Base-by-base conservation (phyloP, 2,888 invertebrate species). In the Plagodis dolabraria region DNA sequence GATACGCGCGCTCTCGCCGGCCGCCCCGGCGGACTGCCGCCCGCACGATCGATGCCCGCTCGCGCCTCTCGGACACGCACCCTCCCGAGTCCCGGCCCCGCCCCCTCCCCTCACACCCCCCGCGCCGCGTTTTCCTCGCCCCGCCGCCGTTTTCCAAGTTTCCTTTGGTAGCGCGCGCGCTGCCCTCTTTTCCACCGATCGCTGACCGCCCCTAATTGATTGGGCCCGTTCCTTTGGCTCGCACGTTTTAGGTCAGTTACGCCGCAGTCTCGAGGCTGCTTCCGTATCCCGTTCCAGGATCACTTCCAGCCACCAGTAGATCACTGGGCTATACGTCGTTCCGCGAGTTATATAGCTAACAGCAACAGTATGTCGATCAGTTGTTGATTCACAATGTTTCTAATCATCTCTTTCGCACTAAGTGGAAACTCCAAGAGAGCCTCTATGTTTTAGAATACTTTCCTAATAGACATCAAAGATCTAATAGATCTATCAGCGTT, bases 141-240 rank as follows among this genome's bases (percentile, higher is more conserved):
- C 80, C 83, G 76, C 80, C 76, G 80, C 83, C 80, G 82, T 92
- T 92, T 87, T 89, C 93, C 93, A 89, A 87, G 79, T 88, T 89
- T 91, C 86, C 87, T 82, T 79, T 85, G 92, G 89, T 92, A 93
- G 93, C 93, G 93, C 92, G 90, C 92, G 91, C 92, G 93, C 93
- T 93, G 93, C 89, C 92, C 88, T 86, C 86, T 87, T 91, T 91
- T 88, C 89, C 79, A 80, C 82, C 88, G 85, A 90, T 86, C 89
- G 91, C 91, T 90, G 92, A 89, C 92, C 92, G 92, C 86, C 87
- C 88, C 87, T 90, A 92, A 92, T 92, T 92, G 90, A 91, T 92
- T 91, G 87, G 85, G 77, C 82, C 85, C 80, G 86, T 86, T 83
- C 87, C 83, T 87, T 88, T 86, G 85, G 87, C 86, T 86, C 87